phyloP scores from a whole-genome alignment of 2,797 vertebrate species.

The Tokudaia muenninki region DNA sequence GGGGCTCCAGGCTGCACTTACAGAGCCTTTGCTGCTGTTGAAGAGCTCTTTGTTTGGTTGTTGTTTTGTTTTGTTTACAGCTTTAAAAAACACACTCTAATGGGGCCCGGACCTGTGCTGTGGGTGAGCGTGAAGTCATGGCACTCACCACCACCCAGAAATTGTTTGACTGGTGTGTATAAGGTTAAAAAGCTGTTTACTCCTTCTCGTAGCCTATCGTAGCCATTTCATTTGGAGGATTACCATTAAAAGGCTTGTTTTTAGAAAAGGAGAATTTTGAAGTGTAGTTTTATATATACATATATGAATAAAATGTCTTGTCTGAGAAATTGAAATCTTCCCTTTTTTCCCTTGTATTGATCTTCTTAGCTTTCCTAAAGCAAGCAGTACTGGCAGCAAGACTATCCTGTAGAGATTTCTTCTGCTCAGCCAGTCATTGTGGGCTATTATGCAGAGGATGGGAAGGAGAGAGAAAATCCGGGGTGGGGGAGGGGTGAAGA shows the following conservation, averaged over 20 bases:
- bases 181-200: neutral
- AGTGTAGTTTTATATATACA: conserved; percentile 30
- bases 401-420: neutral
- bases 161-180: neutral
- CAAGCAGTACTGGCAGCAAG: neutral
- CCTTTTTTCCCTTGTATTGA: neutral
- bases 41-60: neutral
- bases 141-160: neutral
- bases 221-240: conserved; percentile 61
- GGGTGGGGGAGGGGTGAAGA: too few species aligned
- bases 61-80: neutral
- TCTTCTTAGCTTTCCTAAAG: conserved; percentile 22
- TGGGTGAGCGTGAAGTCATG: neutral
- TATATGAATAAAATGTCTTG: conserved; percentile 66
- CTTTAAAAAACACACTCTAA: neutral
- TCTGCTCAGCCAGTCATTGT: neutral
- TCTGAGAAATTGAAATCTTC: conserved; percentile 28
- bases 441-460: neutral
- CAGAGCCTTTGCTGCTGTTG: neutral
- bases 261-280: conserved; percentile 50
- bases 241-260: conserved; percentile 52
- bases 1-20: neutral
- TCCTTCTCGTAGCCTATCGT: neutral
- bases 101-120: neutral
- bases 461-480: neutral